A percentile compares a stretch with the other conserved stretches of the same genome.
These are phyloP conservation scores for Onychostruthus taczanowskii DNA, from an alignment of 2,113 vertebrate species.

Conservation along the genomic window DNA sequence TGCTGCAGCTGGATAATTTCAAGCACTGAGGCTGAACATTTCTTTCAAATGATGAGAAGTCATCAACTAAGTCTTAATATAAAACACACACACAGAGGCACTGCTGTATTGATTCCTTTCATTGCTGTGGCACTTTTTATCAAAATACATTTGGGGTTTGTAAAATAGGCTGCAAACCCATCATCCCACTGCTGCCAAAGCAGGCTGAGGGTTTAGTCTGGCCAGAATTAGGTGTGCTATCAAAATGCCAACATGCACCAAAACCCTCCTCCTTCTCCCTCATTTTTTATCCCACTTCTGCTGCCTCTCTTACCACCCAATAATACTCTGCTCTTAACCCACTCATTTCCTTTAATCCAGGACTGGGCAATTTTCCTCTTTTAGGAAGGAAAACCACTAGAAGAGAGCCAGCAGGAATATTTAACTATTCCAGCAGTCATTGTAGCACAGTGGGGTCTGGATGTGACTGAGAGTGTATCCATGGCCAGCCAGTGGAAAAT, in stretches of 20 bases:
- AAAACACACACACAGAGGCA: not conserved
- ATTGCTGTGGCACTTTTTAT: not conserved
- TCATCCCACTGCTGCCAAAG: not conserved
- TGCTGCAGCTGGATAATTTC: conserved; percentile 63
- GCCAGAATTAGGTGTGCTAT: not conserved
- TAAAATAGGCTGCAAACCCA: not conserved
- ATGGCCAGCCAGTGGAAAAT: not conserved
- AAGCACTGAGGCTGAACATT: conserved; percentile 54
- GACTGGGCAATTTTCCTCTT: not conserved
- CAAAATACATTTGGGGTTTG: not conserved
- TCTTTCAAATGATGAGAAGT: conserved; percentile 59
- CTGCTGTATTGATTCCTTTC: conserved; percentile 4
- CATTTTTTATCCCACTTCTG: not conserved
- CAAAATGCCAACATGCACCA: not conserved
- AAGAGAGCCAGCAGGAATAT: not conserved
- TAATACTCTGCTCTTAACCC: not conserved
- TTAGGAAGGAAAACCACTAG: not conserved
- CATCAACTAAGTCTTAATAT: conserved; percentile 61
- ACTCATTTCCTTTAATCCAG: not conserved
- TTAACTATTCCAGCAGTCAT: not conserved
- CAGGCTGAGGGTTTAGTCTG: not conserved
- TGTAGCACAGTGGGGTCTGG: not conserved
- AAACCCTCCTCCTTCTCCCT: not conserved
- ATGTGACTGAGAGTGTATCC: not conserved
- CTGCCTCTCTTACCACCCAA: not conserved